These are phyloP conservation scores for Ctenosaura bakeri DNA, from an alignment of 2,797 vertebrate genomes.

Conservation along the genomic window DNA sequence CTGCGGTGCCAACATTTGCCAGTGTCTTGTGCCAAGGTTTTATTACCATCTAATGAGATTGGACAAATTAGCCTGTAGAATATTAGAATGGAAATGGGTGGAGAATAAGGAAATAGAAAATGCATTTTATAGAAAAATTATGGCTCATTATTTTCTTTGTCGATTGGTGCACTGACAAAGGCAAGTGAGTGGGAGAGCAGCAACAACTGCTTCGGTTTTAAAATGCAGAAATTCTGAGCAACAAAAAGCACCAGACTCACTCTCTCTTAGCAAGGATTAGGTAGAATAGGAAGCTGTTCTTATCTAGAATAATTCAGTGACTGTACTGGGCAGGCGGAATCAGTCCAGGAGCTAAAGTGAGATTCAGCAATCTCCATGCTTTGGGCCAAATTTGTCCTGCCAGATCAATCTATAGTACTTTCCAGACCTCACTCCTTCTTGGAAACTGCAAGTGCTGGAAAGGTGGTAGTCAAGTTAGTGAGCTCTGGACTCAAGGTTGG, in stretches of 20 bases:
- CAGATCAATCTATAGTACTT: too few species aligned
- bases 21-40: slow-evolving; percentile 33
- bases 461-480: not conserved
- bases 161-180: not conserved
- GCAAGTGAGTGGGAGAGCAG: not conserved
- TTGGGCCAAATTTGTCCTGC: too few species aligned
- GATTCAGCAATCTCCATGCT: too few species aligned
- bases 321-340: not conserved
- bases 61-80: slow-evolving; percentile 3
- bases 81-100: slow-evolving; percentile 25
- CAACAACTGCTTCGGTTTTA: not conserved
- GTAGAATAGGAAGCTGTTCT: not conserved
- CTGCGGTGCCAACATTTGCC: slow-evolving; percentile 5
- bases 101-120: not conserved
- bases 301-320: not conserved
- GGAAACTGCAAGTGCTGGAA: not conserved
- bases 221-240: not conserved
- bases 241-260: too few species aligned
- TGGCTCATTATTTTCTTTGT: not conserved
- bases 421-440: not conserved
- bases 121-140: not conserved
- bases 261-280: not conserved
- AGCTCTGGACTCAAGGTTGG: not conserved
- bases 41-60: slow-evolving; percentile 34
- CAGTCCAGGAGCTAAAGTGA: not conserved